Evolutionary conservation across 2,888 invertebrate species (phyloP).

Genomic region (Crepidodera aurea): DNA sequence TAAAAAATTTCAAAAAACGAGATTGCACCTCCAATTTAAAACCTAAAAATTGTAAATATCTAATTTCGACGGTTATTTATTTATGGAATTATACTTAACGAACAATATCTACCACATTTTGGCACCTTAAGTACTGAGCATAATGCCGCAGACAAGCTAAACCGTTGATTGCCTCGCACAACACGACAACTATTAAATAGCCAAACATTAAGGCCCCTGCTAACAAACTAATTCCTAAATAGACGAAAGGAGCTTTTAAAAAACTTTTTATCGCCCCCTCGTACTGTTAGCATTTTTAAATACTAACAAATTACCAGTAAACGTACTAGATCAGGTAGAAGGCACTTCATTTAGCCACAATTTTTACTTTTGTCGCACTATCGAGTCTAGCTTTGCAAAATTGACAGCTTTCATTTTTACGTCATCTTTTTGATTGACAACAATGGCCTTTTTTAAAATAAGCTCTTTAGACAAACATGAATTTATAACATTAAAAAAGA

Average conservation of each 20-base stretch:
- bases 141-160: conserved; percentile 55
- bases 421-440: too few species aligned
- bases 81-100: conserved; percentile 39
- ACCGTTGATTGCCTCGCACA: conserved; percentile 62
- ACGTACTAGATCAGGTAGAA: not conserved
- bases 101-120: conserved; percentile 45
- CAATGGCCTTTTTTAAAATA: too few species aligned
- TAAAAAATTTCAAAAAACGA: conserved; percentile 3
- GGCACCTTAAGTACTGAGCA: conserved; percentile 49
- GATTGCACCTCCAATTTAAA: conserved; percentile 8
- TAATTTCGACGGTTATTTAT: conserved; percentile 35
- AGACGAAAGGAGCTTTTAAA: conserved; percentile 19
- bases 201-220: conserved; percentile 61
- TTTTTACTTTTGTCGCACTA: too few species aligned
- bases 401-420: too few species aligned
- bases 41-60: conserved; percentile 13
- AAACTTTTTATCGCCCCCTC: not conserved
- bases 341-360: too few species aligned
- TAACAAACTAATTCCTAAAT: conserved; percentile 54
- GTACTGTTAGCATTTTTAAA: conserved; percentile 15
- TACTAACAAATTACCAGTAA: conserved; percentile 16
- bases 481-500: too few species aligned
- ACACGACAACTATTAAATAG: conserved; percentile 62
- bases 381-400: too few species aligned
- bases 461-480: too few species aligned